Evolutionary conservation across 1,140 invertebrate genomes (phyloP), one percentile per base, ranked within the genome.

Genomic region (Drosophila murphyi): DNA sequence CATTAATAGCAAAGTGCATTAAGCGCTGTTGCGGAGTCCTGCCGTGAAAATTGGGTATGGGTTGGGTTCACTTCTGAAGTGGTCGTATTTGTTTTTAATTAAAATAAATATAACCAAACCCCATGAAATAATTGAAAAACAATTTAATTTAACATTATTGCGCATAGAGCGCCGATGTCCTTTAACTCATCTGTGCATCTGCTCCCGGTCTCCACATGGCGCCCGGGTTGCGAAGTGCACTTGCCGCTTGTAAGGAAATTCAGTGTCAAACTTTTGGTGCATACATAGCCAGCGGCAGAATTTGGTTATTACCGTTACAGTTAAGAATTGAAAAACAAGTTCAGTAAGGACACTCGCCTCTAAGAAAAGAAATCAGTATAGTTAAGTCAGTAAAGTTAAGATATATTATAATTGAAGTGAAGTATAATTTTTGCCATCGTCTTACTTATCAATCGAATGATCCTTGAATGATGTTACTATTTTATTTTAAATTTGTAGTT

Each of bases 71-170:
- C 61, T 67, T 76, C 71, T 76, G 82, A 61, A 41, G 43, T 51
- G 63, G 63, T 62, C 70, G 59, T 79, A 91, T 88, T 83, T 88
- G 82, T 91, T 88, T 85, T 90, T 81, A 90, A 91, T 90, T 91
- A 90, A 90, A 90, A 91, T 91, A 88, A 91, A 91, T 91, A 90
- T 85, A 88, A 76, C 75, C 88, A 71, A 79, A 90, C 77, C 88
- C 88, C 83, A 91, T 91, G 81, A 90, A 85, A 91, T 90, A 91
- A 90, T 91, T 90, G 88, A 91, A 90, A 91, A 90, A 83, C 88
- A 90, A 90, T 90, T 90, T 83, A 90, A 90, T 90, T 90, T 83
- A 79, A 86, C 80, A 88, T 85, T 82, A 81, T 81, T 81, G 72
- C 50, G 61, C 64, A 35, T 20, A 47, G 43, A 28, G 55, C 48